A percentile compares a stretch with the other conserved stretches of the same genome.
phyloP scores from a whole-genome alignment of 2,888 invertebrate species.

The Apamea crenata region DNA sequence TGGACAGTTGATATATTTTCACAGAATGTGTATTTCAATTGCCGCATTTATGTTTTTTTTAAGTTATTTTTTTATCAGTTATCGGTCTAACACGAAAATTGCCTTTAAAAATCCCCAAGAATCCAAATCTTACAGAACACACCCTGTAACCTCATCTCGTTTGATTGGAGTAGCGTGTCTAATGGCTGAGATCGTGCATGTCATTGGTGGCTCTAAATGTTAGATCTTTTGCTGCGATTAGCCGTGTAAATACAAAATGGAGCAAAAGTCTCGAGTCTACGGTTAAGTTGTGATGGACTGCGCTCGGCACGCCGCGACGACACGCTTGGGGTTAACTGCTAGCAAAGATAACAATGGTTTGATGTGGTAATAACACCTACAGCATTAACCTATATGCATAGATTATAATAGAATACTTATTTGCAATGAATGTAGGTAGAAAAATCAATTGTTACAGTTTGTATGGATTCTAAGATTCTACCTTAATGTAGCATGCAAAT shows the following conservation, averaged over 20 bases:
- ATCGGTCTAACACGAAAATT: not conserved
- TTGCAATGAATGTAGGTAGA: not conserved
- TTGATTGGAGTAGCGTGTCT: conserved; percentile 74
- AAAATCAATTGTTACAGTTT: not conserved
- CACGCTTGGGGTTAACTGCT: not conserved
- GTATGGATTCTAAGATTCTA: not conserved
- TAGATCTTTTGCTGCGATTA: conserved; percentile 85
- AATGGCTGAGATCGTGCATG: conserved; percentile 82
- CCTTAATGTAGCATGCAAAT: not conserved
- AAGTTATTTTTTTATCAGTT: too few species aligned
- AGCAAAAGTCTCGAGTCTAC: conserved; percentile 60
- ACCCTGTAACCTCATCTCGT: conserved; percentile 71
- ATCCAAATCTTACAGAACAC: conserved; percentile 36
- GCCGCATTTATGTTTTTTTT: too few species aligned
- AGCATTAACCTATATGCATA: too few species aligned
- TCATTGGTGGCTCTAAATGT: conserved; percentile 83
- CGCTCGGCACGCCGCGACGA: conserved; percentile 19
- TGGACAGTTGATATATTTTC: too few species aligned
- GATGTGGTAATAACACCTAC: not conserved
- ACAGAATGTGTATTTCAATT: too few species aligned
- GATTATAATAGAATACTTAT: not conserved
- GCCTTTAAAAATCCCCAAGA: not conserved
- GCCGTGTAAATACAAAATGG: conserved; percentile 81
- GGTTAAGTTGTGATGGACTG: conserved; percentile 18
- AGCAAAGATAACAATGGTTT: not conserved